Percentiles rank a stretch among this genome's conserved stretches.
These are phyloP conservation scores for Eristalis arbustorum DNA, from an alignment of 2,888 invertebrate species.

Conservation along the genomic window DNA sequence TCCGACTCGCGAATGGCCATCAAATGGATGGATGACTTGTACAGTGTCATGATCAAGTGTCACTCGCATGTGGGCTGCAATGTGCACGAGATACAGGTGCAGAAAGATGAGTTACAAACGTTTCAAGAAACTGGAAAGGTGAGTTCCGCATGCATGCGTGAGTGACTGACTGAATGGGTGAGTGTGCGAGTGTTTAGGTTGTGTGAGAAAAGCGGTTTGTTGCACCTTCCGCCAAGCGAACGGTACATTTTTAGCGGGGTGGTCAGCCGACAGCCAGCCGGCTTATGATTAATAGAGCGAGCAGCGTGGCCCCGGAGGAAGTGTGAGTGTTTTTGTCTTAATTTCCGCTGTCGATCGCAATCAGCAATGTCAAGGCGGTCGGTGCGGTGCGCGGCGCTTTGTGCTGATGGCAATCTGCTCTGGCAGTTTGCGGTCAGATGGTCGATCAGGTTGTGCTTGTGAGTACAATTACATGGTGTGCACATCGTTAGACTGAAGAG, in stretches of 20 bases:
- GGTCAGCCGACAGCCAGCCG: slow-evolving; percentile 54
- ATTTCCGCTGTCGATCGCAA: slow-evolving; percentile 58
- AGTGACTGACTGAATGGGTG: neutral
- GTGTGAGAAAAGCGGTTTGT: slow-evolving; percentile 2
- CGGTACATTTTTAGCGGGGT: slow-evolving; percentile 59
- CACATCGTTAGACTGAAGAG: neutral
- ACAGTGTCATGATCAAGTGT: slow-evolving; percentile 85
- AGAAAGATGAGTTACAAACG: slow-evolving; percentile 87
- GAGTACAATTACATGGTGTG: slow-evolving; percentile 13
- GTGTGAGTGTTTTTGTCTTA: slow-evolving; percentile 50
- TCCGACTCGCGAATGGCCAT: slow-evolving; percentile 88
- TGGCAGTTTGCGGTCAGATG: slow-evolving; percentile 65
- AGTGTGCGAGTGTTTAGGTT: neutral
- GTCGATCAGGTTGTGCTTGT: slow-evolving; percentile 15
- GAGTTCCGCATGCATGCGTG: slow-evolving; percentile 72
- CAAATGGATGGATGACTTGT: slow-evolving; percentile 88
- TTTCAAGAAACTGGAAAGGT: slow-evolving; percentile 91
- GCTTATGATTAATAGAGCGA: slow-evolving; percentile 51
- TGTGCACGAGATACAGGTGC: slow-evolving; percentile 86
- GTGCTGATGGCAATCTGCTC: neutral
- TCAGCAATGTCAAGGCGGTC: slow-evolving; percentile 52
- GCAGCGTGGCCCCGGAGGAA: slow-evolving; percentile 38
- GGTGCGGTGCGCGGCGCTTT: neutral
- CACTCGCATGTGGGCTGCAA: slow-evolving; percentile 88
- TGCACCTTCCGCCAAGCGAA: slow-evolving; percentile 44